These are phyloP conservation scores for Apamea anceps DNA, from an alignment of 2,888 invertebrate species.

Conservation along the genomic window DNA sequence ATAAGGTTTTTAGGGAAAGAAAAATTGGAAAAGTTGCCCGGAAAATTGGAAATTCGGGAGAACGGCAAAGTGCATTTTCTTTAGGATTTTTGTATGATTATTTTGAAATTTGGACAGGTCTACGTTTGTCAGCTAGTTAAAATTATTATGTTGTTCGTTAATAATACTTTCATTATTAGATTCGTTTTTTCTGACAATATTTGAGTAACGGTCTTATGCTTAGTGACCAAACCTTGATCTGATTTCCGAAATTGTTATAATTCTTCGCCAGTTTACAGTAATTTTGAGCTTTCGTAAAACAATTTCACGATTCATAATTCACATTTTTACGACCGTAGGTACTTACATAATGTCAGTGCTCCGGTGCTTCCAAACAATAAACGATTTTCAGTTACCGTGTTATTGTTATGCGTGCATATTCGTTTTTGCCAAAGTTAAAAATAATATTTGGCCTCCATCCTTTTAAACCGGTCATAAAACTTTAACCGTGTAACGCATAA, in stretches of 20 bases:
- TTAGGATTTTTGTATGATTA: too few relatives aligned
- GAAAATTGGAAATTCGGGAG: not conserved
- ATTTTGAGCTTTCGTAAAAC: slow-evolving; percentile 19
- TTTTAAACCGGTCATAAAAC: slow-evolving; percentile 48
- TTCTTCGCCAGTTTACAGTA: not conserved
- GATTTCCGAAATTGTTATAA: slow-evolving; percentile 11
- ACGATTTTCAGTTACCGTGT: slow-evolving; percentile 49
- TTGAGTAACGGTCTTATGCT: not conserved
- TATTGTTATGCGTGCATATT: slow-evolving; percentile 40
- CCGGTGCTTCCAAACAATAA: slow-evolving; percentile 43
- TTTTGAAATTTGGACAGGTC: too few relatives aligned
- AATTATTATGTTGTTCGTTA: not conserved
- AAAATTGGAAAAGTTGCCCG: not conserved
- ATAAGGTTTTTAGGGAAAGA: not conserved
- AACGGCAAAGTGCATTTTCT: not conserved
- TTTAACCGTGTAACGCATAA: slow-evolving; percentile 36
- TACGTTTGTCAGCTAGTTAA: not conserved
- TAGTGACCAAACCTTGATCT: not conserved
- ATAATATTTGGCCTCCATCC: slow-evolving; percentile 59
- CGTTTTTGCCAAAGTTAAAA: slow-evolving; percentile 43
- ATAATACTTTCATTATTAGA: not conserved
- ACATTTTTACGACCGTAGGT: slow-evolving; percentile 24
- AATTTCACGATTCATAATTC: slow-evolving; percentile 41
- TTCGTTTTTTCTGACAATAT: not conserved
- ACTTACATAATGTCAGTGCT: slow-evolving; percentile 34